A percentile compares a stretch with the other conserved stretches of the same genome.
Conservation (phyloP, 2,888 invertebrate species). For the Merodon equestris region DNA sequence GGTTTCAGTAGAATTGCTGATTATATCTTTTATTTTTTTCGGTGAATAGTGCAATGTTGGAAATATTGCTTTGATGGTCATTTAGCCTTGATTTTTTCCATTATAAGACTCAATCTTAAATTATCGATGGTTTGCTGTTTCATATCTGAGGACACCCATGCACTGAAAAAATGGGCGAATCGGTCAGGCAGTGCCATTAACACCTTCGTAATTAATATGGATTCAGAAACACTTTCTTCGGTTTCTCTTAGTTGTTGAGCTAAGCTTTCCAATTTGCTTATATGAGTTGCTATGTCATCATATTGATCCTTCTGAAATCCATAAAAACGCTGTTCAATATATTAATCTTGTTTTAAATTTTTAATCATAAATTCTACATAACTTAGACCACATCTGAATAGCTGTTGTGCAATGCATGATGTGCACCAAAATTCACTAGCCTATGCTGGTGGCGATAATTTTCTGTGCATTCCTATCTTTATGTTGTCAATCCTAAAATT, state of each 20-base stretch:
- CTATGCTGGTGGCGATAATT: too few relatives aligned
- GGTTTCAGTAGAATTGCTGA: background rate
- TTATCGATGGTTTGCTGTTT: constrained; percentile 23
- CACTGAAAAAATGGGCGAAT: constrained; percentile 19
- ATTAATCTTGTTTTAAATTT: too few relatives aligned
- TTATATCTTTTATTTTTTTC: constrained; percentile 14
- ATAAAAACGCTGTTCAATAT: constrained; percentile 70
- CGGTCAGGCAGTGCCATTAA: constrained; percentile 22
- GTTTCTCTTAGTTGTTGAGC: constrained; percentile 49
- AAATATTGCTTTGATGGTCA: background rate
- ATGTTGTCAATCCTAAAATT: too few relatives aligned
- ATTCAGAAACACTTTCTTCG: constrained; percentile 28
- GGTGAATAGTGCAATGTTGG: constrained; percentile 1
- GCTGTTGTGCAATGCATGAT: too few relatives aligned
- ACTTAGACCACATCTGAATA: too few relatives aligned
- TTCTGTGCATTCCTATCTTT: too few relatives aligned
- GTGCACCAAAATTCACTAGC: too few relatives aligned
- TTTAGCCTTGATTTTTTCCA: constrained; percentile 35
- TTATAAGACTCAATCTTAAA: constrained; percentile 19
- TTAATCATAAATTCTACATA: too few relatives aligned
- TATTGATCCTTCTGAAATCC: constrained; percentile 49
- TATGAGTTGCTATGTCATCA: constrained; percentile 38
- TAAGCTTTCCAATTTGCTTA: constrained; percentile 44
- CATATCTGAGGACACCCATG: constrained; percentile 20
- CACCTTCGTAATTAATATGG: constrained; percentile 30